phyloP scores from a whole-genome alignment of 53 echinoderm and acorn worm genomes.

The Echinarachnius parma region DNA sequence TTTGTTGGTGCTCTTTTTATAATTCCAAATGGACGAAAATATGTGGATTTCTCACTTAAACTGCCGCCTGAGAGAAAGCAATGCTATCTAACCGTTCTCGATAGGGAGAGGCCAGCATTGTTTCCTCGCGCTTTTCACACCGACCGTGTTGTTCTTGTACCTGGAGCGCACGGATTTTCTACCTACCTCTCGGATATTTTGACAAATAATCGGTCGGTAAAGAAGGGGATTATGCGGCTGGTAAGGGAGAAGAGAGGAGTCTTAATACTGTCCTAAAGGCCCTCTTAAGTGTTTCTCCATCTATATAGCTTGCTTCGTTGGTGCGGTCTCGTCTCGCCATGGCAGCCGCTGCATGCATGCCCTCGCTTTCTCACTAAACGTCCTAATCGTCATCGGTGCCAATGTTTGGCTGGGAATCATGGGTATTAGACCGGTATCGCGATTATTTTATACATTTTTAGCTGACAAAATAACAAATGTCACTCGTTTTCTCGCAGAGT shows the following conservation, averaged over 20 bases:
- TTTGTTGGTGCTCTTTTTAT: conserved; percentile 3
- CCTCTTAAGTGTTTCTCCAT: conserved; percentile 6
- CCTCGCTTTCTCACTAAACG: conserved; percentile 45
- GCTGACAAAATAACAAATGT: conserved; percentile 51
- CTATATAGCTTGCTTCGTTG: no score
- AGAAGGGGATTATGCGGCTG: conserved; percentile 56
- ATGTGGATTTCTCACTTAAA: conserved; percentile 53
- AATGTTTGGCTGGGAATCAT: conserved; percentile 37
- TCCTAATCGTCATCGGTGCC: conserved; percentile 25
- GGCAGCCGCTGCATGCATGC: no score
- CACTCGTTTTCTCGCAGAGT: conserved; percentile 18
- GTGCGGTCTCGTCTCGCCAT: no score
- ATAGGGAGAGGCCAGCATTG: conserved; percentile 37
- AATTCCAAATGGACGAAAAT: conserved; percentile 22
- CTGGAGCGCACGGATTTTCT: conserved; percentile 43
- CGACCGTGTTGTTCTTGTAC: conserved; percentile 45
- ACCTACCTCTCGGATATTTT: conserved; percentile 52
- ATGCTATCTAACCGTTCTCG: conserved; percentile 47
- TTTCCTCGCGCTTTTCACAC: conserved; percentile 40
- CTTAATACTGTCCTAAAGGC: conserved; percentile 49
- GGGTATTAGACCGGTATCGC: no score
- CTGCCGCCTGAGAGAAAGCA: conserved; percentile 45
- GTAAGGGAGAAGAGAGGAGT: conserved; percentile 35
- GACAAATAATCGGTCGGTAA: conserved; percentile 52
- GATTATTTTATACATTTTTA: no score